These are phyloP conservation scores for Acropora yongei DNA, from an alignment of 64 coral and sea anemone genomes.

Conservation along the genomic window DNA sequence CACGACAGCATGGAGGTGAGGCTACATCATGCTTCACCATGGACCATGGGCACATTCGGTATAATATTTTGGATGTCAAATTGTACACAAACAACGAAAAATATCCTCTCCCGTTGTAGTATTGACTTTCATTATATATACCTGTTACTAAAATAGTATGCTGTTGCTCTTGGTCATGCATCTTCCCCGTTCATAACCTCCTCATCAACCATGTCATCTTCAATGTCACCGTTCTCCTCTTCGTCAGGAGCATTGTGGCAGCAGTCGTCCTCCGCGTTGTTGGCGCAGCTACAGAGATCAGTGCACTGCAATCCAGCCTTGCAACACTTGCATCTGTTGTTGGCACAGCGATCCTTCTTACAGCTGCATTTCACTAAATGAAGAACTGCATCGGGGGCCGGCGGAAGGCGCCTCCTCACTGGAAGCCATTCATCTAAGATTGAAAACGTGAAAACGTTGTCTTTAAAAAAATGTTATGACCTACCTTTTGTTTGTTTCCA, in stretches of 20 bases:
- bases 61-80: constrained; percentile 53
- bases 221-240: constrained; percentile 40
- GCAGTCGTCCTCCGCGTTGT: constrained; percentile 49
- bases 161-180: constrained; percentile 51
- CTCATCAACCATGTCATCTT: constrained; percentile 43
- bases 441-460: constrained; percentile 54
- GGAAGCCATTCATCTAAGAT: constrained; percentile 70
- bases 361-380: constrained; percentile 70
- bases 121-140: constrained; percentile 52
- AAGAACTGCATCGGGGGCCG: constrained; percentile 66
- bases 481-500: constrained; percentile 63
- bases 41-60: constrained; percentile 46
- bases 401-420: constrained; percentile 59
- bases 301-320: constrained; percentile 72
- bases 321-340: constrained; percentile 66
- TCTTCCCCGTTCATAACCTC: constrained; percentile 26
- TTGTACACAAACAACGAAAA: constrained; percentile 56
- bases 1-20: constrained; percentile 67
- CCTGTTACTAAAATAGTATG: constrained; percentile 47
- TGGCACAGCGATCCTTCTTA: constrained; percentile 58
- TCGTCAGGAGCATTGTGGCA: constrained; percentile 46
- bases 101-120: constrained; percentile 41
- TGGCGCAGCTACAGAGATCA: constrained; percentile 66
- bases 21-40: constrained; percentile 65
- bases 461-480: constrained; percentile 56